These are phyloP conservation scores for Idaea aversata DNA, from an alignment of 2,888 invertebrate species.

Conservation along the genomic window DNA sequence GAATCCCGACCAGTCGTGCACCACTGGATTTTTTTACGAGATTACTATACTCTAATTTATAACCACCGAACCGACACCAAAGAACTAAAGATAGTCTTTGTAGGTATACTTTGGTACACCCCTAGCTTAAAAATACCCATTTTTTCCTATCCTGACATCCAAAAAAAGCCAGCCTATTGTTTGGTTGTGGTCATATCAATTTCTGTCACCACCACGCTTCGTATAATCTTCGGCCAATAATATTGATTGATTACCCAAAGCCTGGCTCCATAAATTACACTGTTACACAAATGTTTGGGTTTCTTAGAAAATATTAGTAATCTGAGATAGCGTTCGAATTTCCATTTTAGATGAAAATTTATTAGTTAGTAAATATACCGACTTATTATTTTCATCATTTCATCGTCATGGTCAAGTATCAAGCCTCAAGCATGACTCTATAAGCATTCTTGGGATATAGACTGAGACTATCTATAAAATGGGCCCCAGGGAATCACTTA, in stretches of 20 bases:
- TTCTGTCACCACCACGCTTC: conserved; percentile 5
- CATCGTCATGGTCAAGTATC: no score
- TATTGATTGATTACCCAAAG: conserved; percentile 24
- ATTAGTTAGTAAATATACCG: neutral
- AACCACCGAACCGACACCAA: no score
- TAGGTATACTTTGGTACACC: neutral
- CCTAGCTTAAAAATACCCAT: neutral
- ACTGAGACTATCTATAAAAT: no score
- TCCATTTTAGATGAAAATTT: neutral
- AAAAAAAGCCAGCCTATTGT: conserved; percentile 1
- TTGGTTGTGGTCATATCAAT: conserved; percentile 3
- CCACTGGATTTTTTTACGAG: no score
- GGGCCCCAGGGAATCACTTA: no score
- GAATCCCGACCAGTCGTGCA: no score
- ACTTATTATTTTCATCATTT: neutral
- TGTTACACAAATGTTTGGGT: conserved; percentile 14
- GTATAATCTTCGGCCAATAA: conserved; percentile 20
- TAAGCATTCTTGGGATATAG: no score
- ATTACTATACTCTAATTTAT: no score
- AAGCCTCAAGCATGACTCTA: no score
- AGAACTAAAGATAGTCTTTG: neutral
- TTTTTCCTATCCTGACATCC: neutral
- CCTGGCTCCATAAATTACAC: conserved; percentile 19
- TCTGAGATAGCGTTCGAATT: neutral
- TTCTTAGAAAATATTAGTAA: conserved; percentile 1